Conservation (phyloP, 1,140 invertebrate genomes). For the Pogonus chalceus region DNA sequence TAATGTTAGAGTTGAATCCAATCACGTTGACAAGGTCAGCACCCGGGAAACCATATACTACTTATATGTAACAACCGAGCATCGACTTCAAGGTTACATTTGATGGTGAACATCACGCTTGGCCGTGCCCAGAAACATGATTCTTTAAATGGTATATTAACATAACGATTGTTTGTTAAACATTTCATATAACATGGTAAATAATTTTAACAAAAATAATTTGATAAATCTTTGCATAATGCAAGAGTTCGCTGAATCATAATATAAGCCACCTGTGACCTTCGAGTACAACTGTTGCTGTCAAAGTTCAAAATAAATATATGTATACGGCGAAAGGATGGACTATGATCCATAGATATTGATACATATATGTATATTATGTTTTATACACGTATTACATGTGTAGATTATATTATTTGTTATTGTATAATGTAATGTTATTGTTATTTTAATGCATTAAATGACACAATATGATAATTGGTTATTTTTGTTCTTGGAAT, state of each 20-base stretch:
- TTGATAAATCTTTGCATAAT: background rate
- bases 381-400: background rate
- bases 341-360: background rate
- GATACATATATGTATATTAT: background rate
- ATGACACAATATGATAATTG: background rate
- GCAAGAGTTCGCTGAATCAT: background rate
- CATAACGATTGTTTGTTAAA: background rate
- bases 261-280: background rate
- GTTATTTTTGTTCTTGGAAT: background rate
- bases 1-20: background rate
- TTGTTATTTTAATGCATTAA: background rate
- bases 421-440: no score
- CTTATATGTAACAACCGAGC: background rate
- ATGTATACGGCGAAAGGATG: background rate
- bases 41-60: background rate
- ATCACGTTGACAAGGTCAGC: background rate
- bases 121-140: background rate
- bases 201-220: background rate
- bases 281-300: background rate
- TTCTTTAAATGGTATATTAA: background rate
- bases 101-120: background rate
- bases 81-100: no score
- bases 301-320: slow-evolving; percentile 6
- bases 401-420: background rate
- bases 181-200: background rate